Conservation (phyloP, 2,888 invertebrate genomes). For the Sphecodes monilicornis region DNA sequence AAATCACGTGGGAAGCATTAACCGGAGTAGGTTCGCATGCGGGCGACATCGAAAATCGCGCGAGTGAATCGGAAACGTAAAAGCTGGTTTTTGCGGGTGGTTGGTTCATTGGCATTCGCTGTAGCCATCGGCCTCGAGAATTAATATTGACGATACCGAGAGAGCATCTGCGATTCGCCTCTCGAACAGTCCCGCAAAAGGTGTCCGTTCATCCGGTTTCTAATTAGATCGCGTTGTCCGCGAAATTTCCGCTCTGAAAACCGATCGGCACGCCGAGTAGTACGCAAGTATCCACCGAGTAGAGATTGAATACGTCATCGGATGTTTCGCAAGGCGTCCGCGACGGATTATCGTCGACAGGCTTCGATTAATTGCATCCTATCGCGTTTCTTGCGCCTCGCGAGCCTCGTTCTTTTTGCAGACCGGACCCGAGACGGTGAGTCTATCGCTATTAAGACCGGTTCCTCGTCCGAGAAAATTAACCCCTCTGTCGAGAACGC, state of each 20-base stretch:
- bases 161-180: constrained; percentile 24
- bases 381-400: constrained; percentile 22
- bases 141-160: constrained; percentile 62
- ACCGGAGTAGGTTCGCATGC: constrained; percentile 13
- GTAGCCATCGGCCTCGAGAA: constrained; percentile 56
- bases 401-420: not conserved
- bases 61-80: constrained; percentile 43
- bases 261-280: not conserved
- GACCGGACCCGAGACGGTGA: not conserved
- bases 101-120: constrained; percentile 65
- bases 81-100: constrained; percentile 26
- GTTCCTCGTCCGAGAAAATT: constrained; percentile 26
- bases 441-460: constrained; percentile 24
- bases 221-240: constrained; percentile 52
- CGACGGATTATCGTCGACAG: not conserved
- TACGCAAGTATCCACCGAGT: not conserved
- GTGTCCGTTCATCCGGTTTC: constrained; percentile 35
- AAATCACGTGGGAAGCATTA: constrained; percentile 30
- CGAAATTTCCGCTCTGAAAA: constrained; percentile 49
- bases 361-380: constrained; percentile 26
- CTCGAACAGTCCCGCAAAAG: constrained; percentile 20
- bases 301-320: constrained; percentile 32
- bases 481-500: constrained; percentile 16
- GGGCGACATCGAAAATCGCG: constrained; percentile 24
- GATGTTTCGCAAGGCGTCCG: not conserved